Conservation (phyloP, 2,113 vertebrate genomes). For the Thalassarche chlororhynchos region DNA sequence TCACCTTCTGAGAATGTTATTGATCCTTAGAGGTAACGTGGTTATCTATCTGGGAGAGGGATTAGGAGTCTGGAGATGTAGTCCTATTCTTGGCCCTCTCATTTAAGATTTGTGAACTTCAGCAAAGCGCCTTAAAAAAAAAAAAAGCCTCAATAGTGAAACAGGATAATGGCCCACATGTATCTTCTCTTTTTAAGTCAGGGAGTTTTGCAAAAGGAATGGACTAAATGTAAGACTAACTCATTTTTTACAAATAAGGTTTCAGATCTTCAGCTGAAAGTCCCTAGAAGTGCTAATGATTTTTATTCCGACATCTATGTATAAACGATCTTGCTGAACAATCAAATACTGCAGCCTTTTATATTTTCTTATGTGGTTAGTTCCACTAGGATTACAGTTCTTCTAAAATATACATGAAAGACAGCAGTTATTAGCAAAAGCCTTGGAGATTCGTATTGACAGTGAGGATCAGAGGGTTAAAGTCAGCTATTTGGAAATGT, state of each 20-base stretch:
- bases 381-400: neutral
- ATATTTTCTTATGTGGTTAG: neutral
- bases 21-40: neutral
- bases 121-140: neutral
- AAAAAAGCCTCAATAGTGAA: neutral
- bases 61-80: neutral
- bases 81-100: neutral
- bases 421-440: neutral
- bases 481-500: neutral
- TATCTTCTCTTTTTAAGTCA: neutral
- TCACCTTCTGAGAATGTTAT: neutral
- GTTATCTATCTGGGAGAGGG: neutral
- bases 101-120: neutral
- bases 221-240: neutral
- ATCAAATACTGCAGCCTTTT: neutral
- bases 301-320: neutral
- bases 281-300: neutral
- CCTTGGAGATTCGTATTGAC: neutral
- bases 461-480: constrained; percentile 12
- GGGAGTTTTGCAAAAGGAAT: neutral
- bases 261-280: neutral
- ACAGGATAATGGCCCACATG: neutral
- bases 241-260: neutral
- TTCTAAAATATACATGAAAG: constrained; percentile 29
- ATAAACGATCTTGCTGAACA: neutral